Conservation (phyloP, 2,888 invertebrate species). For the Euclidia mi region DNA sequence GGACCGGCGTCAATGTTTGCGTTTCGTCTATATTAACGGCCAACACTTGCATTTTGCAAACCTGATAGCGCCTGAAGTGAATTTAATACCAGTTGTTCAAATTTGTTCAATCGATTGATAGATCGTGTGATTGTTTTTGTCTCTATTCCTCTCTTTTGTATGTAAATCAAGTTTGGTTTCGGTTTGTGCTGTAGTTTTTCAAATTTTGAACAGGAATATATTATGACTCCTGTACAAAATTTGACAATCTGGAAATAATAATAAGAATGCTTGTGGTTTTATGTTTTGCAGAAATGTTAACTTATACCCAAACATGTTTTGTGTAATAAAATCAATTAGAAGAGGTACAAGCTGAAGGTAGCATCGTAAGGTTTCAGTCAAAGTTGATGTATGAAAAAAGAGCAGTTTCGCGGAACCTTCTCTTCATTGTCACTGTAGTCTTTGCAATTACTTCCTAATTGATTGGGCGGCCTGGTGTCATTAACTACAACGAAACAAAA, state of each 20-base stretch:
- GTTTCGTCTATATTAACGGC: conserved; percentile 26
- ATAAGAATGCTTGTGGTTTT: no score
- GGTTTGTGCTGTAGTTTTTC: no score
- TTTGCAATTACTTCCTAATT: conserved; percentile 22
- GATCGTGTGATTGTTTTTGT: no score
- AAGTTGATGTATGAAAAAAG: conserved; percentile 17
- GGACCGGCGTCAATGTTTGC: conserved; percentile 17
- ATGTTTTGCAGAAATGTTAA: no score
- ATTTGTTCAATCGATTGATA: no score
- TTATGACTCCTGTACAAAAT: no score
- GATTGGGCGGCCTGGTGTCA: neutral
- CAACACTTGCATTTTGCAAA: conserved; percentile 18
- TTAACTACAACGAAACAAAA: neutral
- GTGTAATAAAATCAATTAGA: conserved; percentile 31
- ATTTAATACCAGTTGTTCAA: conserved; percentile 9
- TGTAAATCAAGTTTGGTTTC: no score
- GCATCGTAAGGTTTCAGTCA: conserved; percentile 22
- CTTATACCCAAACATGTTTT: no score
- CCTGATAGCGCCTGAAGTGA: conserved; percentile 25
- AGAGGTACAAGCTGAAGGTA: conserved; percentile 20
- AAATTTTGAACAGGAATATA: no score
- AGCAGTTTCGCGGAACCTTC: conserved; percentile 14
- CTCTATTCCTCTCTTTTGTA: no score
- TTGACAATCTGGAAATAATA: no score
- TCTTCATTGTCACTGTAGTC: conserved; percentile 28